Conservation (phyloP, 2,888 invertebrate genomes). For the Osmoderma eremita region DNA sequence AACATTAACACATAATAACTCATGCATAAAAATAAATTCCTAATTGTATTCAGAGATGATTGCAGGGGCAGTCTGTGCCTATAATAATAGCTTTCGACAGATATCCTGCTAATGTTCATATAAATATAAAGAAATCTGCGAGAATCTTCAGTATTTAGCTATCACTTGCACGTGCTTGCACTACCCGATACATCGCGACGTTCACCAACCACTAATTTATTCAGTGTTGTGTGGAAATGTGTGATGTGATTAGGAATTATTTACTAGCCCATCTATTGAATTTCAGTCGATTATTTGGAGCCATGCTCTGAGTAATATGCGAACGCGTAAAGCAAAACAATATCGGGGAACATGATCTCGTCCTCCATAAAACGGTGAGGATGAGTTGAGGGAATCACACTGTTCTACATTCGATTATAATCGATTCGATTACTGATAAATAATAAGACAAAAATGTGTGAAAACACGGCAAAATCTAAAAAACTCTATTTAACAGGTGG, state of each 20-base stretch:
- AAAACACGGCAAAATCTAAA: slow-evolving; percentile 40
- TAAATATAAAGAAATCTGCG: not conserved
- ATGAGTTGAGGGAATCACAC: too few species aligned
- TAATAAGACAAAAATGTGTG: slow-evolving; percentile 36
- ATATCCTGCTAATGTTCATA: too few species aligned
- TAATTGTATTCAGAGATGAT: too few species aligned
- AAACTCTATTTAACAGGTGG: slow-evolving; percentile 41
- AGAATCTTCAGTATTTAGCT: too few species aligned
- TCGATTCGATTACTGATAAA: slow-evolving; percentile 2
- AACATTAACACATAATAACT: too few species aligned
- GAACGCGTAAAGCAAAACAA: slow-evolving; percentile 20
- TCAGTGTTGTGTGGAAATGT: not conserved
- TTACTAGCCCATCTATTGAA: slow-evolving; percentile 23
- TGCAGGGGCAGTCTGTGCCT: too few species aligned
- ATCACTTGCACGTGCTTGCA: not conserved
- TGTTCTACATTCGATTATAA: not conserved
- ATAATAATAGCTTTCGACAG: too few species aligned
- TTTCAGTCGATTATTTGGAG: slow-evolving; percentile 31
- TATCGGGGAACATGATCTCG: slow-evolving; percentile 14
- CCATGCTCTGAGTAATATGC: slow-evolving; percentile 24
- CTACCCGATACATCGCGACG: not conserved
- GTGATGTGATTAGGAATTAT: slow-evolving; percentile 13
- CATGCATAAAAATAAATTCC: too few species aligned
- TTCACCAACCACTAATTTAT: not conserved
- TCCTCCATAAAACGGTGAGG: slow-evolving; percentile 8